Evolutionary conservation across 2,797 vertebrate species (phyloP).

Genomic region (Scolopax rusticola): DNA sequence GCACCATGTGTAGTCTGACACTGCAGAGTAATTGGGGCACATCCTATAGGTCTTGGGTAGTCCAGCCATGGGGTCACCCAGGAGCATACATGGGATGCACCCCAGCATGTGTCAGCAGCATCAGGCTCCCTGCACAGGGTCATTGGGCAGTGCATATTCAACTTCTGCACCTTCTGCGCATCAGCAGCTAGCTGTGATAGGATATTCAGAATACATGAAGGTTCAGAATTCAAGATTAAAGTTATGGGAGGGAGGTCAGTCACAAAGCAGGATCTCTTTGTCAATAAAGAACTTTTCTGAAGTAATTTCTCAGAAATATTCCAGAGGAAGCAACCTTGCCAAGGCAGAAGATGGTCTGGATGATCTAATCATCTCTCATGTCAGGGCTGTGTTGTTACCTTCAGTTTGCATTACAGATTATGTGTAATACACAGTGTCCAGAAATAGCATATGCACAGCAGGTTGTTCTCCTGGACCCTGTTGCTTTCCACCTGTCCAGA

Average conservation of each 20-base stretch:
- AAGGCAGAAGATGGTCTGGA: neutral
- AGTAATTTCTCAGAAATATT: neutral
- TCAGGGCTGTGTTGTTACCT: neutral
- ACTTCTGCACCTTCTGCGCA: neutral
- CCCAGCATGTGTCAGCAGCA: neutral
- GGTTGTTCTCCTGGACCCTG: neutral
- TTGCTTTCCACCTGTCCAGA: conserved; percentile 15
- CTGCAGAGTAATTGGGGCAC: accelerated
- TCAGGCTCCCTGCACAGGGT: accelerated
- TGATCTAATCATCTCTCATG: neutral
- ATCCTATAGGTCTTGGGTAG: no score
- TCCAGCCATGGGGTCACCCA: neutral
- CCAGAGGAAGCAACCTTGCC: neutral
- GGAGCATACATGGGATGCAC: accelerated
- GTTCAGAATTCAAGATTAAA: neutral
- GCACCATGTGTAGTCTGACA: accelerated
- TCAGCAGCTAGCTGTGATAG: neutral
- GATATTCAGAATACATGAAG: neutral
- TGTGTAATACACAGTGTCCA: neutral
- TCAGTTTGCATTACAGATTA: neutral
- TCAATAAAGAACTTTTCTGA: neutral
- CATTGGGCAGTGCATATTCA: accelerated
- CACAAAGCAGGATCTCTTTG: neutral
- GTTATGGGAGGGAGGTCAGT: accelerated
- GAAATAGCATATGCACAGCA: conserved; percentile 5